These are phyloP conservation scores for Gymnogyps californianus DNA, from an alignment of 2,113 vertebrate species.

Conservation along the genomic window DNA sequence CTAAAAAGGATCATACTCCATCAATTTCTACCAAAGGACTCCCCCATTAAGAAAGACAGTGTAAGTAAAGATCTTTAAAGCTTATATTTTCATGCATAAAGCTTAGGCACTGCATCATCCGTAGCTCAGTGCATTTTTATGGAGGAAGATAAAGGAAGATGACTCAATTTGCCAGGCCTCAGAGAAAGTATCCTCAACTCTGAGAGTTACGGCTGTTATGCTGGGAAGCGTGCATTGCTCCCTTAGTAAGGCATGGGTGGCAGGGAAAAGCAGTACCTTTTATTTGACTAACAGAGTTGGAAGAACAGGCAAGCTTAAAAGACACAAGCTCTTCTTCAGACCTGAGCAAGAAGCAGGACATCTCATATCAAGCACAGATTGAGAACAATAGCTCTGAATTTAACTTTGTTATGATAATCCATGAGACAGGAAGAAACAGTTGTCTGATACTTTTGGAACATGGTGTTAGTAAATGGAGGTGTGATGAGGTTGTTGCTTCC, in stretches of 20 bases:
- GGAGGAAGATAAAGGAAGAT: not conserved
- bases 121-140: not conserved
- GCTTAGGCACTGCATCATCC: not conserved
- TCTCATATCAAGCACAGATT: not conserved
- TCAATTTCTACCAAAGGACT: not conserved
- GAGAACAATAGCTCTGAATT: not conserved
- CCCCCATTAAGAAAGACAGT: not conserved
- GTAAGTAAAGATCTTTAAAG: not conserved
- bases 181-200: not conserved
- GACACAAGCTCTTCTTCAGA: not conserved
- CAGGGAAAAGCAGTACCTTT: not conserved
- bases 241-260: rapidly evolving
- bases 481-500: not conserved
- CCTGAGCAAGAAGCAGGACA: not conserved
- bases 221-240: not conserved
- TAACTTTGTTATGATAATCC: not conserved
- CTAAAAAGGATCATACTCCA: not conserved
- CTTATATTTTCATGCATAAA: not conserved
- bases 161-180: not conserved
- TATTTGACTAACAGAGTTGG: not conserved
- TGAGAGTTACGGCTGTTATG: not conserved
- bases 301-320: not conserved
- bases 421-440: not conserved
- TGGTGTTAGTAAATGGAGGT: not conserved
- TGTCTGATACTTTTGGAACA: not conserved